Percentiles rank a stretch among this genome's conserved stretches.
Evolutionary conservation across 2,888 invertebrate species (phyloP).

Genomic region (Cheilosia vernalis): DNA sequence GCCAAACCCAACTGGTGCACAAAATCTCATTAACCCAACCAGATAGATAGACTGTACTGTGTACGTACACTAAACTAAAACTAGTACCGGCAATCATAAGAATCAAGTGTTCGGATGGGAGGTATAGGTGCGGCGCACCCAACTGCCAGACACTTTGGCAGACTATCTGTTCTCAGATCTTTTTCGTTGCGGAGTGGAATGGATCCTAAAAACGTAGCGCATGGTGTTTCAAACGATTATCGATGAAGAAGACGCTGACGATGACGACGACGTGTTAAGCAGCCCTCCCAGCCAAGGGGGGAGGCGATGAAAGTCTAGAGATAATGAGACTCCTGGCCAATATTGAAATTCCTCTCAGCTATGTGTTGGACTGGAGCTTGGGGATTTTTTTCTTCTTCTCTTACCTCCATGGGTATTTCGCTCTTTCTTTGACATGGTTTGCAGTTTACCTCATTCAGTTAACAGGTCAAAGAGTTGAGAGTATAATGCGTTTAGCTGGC

Average conservation of each 20-base stretch:
- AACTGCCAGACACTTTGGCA: constrained; percentile 35
- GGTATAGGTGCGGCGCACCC: constrained; percentile 7
- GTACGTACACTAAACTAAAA: constrained; percentile 4
- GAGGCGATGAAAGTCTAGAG: constrained; percentile 50
- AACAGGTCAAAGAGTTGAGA: constrained; percentile 1
- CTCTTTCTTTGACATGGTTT: constrained; percentile 17
- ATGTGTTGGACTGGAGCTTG: constrained; percentile 34
- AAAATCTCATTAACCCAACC: constrained; percentile 61
- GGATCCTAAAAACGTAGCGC: constrained; percentile 31
- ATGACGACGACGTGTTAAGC: constrained; percentile 52
- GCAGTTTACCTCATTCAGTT: constrained; percentile 12
- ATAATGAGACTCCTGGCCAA: constrained; percentile 55
- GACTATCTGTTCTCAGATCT: constrained; percentile 50
- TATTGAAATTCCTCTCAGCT: constrained; percentile 56
- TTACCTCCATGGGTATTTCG: constrained; percentile 32
- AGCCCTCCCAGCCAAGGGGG: constrained; percentile 28
- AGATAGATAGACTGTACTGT: constrained; percentile 1
- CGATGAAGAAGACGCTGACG: constrained; percentile 48
- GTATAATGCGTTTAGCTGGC: neutral
- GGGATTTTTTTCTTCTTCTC: neutral
- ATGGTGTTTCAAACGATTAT: constrained; percentile 58
- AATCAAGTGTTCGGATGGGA: neutral
- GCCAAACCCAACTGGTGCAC: constrained; percentile 25
- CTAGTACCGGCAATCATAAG: constrained; percentile 28
- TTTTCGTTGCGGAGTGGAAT: constrained; percentile 31